These are phyloP conservation scores for Coregonus clupeaformis DNA, from an alignment of 2,113 vertebrate genomes.

Conservation along the genomic window DNA sequence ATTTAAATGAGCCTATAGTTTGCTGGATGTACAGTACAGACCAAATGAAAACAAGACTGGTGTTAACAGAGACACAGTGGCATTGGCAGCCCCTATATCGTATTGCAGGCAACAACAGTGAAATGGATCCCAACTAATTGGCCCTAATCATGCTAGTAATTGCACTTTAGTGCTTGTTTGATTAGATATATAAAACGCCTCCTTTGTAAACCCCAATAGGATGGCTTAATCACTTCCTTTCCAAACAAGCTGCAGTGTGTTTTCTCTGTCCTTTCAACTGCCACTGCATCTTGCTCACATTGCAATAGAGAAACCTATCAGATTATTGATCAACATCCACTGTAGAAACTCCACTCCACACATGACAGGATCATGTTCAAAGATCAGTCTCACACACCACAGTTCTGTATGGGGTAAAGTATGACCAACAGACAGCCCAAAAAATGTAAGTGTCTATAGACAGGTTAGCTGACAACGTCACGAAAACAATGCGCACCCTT, in stretches of 20 bases:
- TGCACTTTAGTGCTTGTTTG: not conserved
- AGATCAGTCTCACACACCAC: too few species aligned
- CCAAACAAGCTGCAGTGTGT: not conserved
- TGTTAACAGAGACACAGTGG: not conserved
- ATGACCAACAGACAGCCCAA: too few species aligned
- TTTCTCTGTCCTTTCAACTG: not conserved
- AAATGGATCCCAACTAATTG: not conserved
- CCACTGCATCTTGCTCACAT: not conserved
- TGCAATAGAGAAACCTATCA: not conserved
- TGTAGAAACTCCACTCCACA: too few species aligned
- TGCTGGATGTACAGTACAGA: not conserved
- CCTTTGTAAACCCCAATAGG: not conserved
- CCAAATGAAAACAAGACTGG: too few species aligned
- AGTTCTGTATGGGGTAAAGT: too few species aligned
- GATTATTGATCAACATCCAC: too few species aligned
- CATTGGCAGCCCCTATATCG: conserved; percentile 16
- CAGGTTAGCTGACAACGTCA: too few species aligned
- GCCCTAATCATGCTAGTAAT: not conserved
- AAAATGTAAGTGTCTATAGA: too few species aligned
- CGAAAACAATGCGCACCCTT: too few species aligned
- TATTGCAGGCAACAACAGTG: not conserved
- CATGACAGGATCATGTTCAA: too few species aligned
- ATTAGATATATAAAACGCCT: not conserved
- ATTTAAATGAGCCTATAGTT: too few species aligned
- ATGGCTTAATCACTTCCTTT: not conserved